Conservation (phyloP, 2,113 vertebrate species). For the Labrus mixtus region DNA sequence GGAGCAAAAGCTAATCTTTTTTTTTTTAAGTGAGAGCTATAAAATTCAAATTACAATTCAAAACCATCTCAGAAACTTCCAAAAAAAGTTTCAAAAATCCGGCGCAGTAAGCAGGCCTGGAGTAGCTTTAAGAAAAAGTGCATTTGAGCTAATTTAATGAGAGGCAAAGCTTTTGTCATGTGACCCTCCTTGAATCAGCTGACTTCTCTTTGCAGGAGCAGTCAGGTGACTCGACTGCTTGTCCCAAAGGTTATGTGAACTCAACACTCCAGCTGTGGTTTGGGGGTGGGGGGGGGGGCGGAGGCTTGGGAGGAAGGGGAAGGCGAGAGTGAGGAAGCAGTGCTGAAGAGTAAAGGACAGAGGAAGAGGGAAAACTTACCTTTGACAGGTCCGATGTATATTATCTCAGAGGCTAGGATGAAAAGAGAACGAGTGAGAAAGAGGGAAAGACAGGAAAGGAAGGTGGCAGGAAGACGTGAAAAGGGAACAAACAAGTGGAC, state of each 20-base stretch:
- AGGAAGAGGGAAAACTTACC: conserved; percentile 89
- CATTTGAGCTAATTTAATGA: conserved; percentile 41
- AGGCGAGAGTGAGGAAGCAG: conserved; percentile 65
- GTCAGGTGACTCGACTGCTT: conserved; percentile 67
- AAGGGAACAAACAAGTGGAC: conserved; percentile 59
- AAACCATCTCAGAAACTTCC: not conserved
- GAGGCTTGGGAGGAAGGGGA: conserved; percentile 5
- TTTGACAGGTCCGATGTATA: conserved; percentile 99
- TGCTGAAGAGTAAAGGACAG: conserved; percentile 72
- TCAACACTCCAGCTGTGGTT: conserved; percentile 51
- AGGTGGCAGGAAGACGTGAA: conserved; percentile 39
- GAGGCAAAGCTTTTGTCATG: conserved; percentile 59
- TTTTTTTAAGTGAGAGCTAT: no score
- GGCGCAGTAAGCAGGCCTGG: conserved; percentile 45
- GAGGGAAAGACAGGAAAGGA: conserved; percentile 78
- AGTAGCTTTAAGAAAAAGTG: conserved; percentile 26
- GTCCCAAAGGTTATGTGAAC: conserved; percentile 65
- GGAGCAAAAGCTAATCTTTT: no score
- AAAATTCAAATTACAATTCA: not conserved
- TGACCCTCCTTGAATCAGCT: conserved; percentile 64
- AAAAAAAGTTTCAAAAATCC: conserved; percentile 17
- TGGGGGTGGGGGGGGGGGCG: not conserved
- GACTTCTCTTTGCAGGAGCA: conserved; percentile 46
- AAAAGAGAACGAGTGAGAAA: conserved; percentile 71
- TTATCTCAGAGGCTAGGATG: conserved; percentile 96